Base-by-base conservation (phyloP, 2,888 invertebrate genomes). In the Cryptophagus acutangulus region DNA sequence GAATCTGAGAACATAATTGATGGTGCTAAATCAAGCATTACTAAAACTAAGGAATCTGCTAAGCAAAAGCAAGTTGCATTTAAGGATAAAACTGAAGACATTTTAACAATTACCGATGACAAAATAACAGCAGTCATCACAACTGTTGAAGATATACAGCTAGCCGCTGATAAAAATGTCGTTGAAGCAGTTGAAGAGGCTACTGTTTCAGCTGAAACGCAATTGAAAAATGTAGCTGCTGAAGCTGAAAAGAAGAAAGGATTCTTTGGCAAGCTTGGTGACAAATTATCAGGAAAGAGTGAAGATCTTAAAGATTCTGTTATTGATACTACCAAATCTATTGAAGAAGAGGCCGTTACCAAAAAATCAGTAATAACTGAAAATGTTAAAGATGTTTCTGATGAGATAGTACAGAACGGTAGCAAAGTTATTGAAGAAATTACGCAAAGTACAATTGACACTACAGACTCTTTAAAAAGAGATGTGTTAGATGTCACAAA, bases 31-130 rank as follows among this genome's bases (percentile, higher is more conserved):
- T 18, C 6, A 14, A 26, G 13, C 16, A 15, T 12, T 12, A 38
- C 24, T 26, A 25, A 2, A 24, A 12, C 15, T 17, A 31, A 33
- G 13, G 26, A 43, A 24, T 45, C 43, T 5, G 13, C 36, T n/a
- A 45, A 51, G 30, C 26, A n/a, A 9, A 50, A 48, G 28, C 45
- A 49, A 30, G 49, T 49, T 3, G 41, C 41, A 1, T 48, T 49
- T 33, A 38, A 24, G 31, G 51, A 43, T 33, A 10, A 10, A 16
- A 15, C 13, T 18, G 35, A 33, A 17, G 33, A 47, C 17, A 35
- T 40, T 30, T 18, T 34, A 10, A 28, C 33, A 31, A 33, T 14
- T 18, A 14, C 24, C 15, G 39, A 39, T 6, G 37, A 43, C n/a
- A 33, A 37, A n/a, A 18, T 37, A 4, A 31, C 15, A 6, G 34